Percentiles rank a stretch among this genome's conserved stretches.
phyloP scores from a whole-genome alignment of 2,113 vertebrate genomes.

The Micromys minutus region DNA sequence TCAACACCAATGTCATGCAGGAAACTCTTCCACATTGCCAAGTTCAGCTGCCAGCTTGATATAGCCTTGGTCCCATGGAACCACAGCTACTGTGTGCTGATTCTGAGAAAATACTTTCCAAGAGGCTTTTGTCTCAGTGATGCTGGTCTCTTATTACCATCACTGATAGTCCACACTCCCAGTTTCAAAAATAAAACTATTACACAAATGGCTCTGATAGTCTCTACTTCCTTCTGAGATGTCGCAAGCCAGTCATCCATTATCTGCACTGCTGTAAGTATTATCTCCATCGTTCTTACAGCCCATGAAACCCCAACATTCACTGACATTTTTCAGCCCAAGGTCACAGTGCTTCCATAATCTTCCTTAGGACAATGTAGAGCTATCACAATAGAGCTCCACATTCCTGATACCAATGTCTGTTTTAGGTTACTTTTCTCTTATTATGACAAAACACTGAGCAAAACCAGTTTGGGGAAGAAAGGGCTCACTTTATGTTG shows the following conservation, averaged over 20 bases:
- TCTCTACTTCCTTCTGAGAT: not conserved
- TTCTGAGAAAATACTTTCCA: not conserved
- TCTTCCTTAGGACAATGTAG: not conserved
- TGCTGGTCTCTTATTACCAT: not conserved
- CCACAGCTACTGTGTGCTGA: not conserved
- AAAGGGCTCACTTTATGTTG: not conserved
- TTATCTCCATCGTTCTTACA: not conserved
- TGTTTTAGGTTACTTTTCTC: not conserved
- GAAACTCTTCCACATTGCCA: not conserved
- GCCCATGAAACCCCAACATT: too few species aligned
- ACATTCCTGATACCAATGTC: not conserved
- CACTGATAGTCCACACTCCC: not conserved
- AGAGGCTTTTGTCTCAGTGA: not conserved
- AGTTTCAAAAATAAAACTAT: not conserved
- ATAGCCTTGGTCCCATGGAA: not conserved
- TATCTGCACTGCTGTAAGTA: not conserved
- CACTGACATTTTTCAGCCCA: not conserved
- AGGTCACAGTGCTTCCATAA: not conserved
- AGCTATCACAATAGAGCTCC: not conserved
- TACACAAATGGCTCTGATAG: not conserved
- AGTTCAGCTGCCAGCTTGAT: not conserved
- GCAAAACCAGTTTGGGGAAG: not conserved
- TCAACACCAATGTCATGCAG: not conserved
- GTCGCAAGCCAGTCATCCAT: not conserved
- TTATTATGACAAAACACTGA: not conserved